A percentile compares a stretch with the other conserved stretches of the same genome.
phyloP scores from a whole-genome alignment of 2,797 vertebrate species.

The Melanotaenia parkinsoni region DNA sequence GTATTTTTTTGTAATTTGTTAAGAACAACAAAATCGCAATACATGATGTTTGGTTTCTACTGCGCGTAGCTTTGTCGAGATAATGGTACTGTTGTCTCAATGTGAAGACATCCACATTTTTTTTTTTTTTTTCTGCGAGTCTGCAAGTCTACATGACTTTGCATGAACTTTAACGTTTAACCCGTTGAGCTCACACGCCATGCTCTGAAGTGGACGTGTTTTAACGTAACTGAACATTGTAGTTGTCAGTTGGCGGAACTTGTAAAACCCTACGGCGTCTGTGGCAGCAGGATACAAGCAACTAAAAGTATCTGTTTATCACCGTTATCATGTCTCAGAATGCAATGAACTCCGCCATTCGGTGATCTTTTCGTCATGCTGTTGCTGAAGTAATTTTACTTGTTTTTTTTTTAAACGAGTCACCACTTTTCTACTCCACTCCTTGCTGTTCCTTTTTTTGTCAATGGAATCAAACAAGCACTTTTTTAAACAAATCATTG shows the following conservation, averaged over 20 bases:
- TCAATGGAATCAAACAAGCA: conserved; percentile 85
- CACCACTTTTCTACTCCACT: conserved; percentile 65
- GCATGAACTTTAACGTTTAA: conserved; percentile 41
- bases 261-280: conserved; percentile 14
- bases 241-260: conserved; percentile 11
- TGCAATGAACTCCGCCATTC: conserved; percentile 25
- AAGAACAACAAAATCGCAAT: conserved; percentile 68
- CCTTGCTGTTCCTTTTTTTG: conserved; percentile 66
- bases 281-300: conserved; percentile 22
- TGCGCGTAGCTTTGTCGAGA: conserved; percentile 75
- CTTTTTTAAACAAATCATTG: conserved; percentile 81
- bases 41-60: conserved; percentile 70
- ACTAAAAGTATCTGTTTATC: conserved; percentile 7
- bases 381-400: conserved; percentile 34
- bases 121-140: conserved; percentile 58
- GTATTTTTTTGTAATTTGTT: conserved; percentile 49
- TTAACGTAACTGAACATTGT: conserved; percentile 18
- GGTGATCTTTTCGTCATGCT: conserved; percentile 30
- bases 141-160: conserved; percentile 56
- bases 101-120: conserved; percentile 71
- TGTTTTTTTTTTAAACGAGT: conserved; percentile 22
- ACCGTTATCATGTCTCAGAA: conserved; percentile 30
- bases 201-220: conserved; percentile 28
- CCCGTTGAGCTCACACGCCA: conserved; percentile 18
- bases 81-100: conserved; percentile 82